A percentile compares a stretch with the other conserved stretches of the same genome.
Evolutionary conservation across 1,140 invertebrate species (phyloP).

Genomic region (Heliconius melpomene): DNA sequence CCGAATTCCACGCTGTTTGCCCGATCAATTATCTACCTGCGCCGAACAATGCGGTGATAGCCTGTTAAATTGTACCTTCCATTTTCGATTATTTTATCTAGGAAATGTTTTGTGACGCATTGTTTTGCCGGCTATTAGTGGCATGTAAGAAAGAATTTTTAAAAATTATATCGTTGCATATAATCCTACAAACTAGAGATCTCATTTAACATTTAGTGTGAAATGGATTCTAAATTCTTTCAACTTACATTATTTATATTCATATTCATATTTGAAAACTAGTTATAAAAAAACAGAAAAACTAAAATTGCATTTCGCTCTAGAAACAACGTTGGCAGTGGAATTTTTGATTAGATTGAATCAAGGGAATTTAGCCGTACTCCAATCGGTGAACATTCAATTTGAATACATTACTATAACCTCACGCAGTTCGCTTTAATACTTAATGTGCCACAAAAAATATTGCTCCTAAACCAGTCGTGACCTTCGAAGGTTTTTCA

Average conservation of each 20-base stretch:
- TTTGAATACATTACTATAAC: slow-evolving; percentile 38
- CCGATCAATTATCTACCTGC: slow-evolving; percentile 46
- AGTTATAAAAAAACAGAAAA: not conserved
- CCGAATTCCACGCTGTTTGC: slow-evolving; percentile 69
- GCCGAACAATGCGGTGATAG: slow-evolving; percentile 35
- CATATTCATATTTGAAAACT: not conserved
- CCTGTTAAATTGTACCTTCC: slow-evolving; percentile 19
- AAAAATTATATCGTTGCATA: not conserved
- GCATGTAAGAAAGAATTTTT: not conserved
- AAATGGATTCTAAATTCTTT: not conserved
- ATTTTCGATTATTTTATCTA: slow-evolving; percentile 13
- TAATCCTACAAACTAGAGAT: not conserved
- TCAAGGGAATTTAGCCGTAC: slow-evolving; percentile 26
- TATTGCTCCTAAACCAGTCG: slow-evolving; percentile 40
- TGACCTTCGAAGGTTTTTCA: slow-evolving; percentile 40
- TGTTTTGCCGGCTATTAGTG: not conserved
- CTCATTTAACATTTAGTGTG: not conserved
- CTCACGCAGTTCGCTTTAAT: slow-evolving; percentile 28
- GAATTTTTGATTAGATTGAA: slow-evolving; percentile 28
- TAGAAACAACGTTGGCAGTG: not conserved
- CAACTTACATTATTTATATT: not conserved
- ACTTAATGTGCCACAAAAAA: slow-evolving; percentile 32
- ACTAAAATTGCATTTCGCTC: not conserved
- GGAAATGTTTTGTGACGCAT: not conserved
- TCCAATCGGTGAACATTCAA: slow-evolving; percentile 33